These are phyloP conservation scores for Ophion obscuratus DNA, from an alignment of 2,888 invertebrate species.

Conservation along the genomic window DNA sequence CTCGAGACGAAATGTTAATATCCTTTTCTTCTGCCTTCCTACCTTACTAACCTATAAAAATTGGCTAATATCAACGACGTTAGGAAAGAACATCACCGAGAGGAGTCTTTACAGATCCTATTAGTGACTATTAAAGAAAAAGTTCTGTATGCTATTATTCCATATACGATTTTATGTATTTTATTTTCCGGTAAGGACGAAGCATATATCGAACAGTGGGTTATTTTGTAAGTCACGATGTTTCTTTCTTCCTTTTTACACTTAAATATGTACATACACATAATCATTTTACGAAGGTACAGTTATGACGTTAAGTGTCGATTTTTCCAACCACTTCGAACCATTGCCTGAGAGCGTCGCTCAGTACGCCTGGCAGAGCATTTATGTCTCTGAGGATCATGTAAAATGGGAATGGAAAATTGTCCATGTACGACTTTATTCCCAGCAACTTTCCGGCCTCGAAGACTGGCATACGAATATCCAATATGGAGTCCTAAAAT, in stretches of 20 bases:
- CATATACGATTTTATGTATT: neutral
- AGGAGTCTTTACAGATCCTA: no score
- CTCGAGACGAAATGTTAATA: no score
- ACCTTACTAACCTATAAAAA: no score
- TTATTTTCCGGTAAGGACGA: neutral
- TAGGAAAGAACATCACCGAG: no score
- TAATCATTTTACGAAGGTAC: neutral
- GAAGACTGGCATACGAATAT: conserved; percentile 93
- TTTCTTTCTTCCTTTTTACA: neutral
- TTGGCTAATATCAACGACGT: no score
- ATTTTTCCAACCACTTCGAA: conserved; percentile 95
- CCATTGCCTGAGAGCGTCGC: conserved; percentile 99
- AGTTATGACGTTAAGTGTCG: conserved; percentile 71
- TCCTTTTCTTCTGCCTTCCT: no score
- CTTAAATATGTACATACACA: conserved; percentile 51
- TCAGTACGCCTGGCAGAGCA: conserved; percentile 94
- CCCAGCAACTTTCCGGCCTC: conserved; percentile 86
- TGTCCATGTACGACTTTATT: conserved; percentile 95
- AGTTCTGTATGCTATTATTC: no score
- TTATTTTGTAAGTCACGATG: neutral
- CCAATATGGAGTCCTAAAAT: conserved; percentile 94
- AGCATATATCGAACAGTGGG: neutral
- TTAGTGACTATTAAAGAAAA: no score
- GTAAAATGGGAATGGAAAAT: conserved; percentile 99
- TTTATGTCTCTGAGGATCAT: conserved; percentile 95